Percentiles rank a stretch among this genome's conserved stretches.
phyloP scores from a whole-genome alignment of 1,140 invertebrate genomes.

The Papilio polytes region DNA sequence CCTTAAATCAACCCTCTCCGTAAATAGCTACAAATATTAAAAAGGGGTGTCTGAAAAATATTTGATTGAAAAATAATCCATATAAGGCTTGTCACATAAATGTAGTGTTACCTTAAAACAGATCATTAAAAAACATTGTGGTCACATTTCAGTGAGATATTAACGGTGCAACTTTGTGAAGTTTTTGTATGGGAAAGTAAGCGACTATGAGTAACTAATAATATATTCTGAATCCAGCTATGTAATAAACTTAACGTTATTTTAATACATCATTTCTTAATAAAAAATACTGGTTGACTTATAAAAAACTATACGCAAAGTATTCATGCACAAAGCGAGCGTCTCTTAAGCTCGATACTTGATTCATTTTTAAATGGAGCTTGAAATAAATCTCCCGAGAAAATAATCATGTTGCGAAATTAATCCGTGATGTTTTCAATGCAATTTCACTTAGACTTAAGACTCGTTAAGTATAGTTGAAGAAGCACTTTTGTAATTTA shows the following conservation, averaged over 20 bases:
- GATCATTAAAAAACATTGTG: too few relatives aligned
- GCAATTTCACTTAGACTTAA: not conserved
- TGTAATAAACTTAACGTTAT: too few relatives aligned
- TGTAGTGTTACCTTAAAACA: not conserved
- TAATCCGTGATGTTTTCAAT: constrained; percentile 21
- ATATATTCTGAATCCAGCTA: too few relatives aligned
- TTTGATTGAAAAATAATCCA: not conserved
- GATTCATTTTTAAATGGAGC: constrained; percentile 11
- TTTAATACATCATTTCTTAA: not conserved
- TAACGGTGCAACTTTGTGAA: too few relatives aligned
- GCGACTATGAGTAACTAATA: too few relatives aligned
- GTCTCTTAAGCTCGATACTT: constrained; percentile 1
- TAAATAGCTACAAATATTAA: not conserved
- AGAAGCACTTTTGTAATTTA: not conserved
- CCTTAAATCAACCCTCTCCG: not conserved
- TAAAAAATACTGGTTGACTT: not conserved
- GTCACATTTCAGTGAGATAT: too few relatives aligned
- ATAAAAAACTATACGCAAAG: constrained; percentile 2
- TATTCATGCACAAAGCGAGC: not conserved
- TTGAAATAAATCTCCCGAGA: constrained; percentile 24
- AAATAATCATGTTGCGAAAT: constrained; percentile 21
- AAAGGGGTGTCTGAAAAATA: not conserved
- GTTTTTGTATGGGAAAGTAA: too few relatives aligned
- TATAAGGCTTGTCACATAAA: not conserved
- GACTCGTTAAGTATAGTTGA: not conserved